Conservation (phyloP, 1,140 invertebrate species). For the Bombus vancouverensis region DNA sequence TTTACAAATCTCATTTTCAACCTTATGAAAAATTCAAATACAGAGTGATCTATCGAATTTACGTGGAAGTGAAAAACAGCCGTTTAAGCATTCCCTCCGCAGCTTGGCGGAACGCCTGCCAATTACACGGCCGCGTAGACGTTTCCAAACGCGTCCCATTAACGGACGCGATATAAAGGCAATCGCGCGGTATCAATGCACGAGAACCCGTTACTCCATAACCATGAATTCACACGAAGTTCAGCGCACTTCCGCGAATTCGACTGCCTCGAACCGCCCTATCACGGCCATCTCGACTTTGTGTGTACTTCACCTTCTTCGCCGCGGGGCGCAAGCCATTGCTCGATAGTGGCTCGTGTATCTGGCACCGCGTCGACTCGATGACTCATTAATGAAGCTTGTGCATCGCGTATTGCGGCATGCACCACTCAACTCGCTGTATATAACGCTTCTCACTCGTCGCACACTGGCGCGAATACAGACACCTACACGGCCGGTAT, state of each 20-base stretch:
- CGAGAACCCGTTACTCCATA: constrained; percentile 20
- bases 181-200: constrained; percentile 19
- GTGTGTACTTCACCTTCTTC: constrained; percentile 19
- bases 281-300: constrained; percentile 11
- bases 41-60: not conserved
- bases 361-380: constrained; percentile 56
- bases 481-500: not conserved
- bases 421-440: constrained; percentile 32
- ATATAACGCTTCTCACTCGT: constrained; percentile 32
- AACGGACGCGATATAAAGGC: not conserved
- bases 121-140: constrained; percentile 1
- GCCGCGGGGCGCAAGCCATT: constrained; percentile 16
- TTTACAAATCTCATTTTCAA: no score
- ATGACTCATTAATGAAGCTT: constrained; percentile 74
- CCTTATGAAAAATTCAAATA: not conserved
- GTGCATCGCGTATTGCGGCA: constrained; percentile 65
- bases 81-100: not conserved
- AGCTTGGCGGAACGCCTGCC: not conserved
- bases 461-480: constrained; percentile 16
- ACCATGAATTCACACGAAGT: constrained; percentile 28
- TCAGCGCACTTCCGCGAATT: constrained; percentile 25
- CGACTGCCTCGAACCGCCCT: constrained; percentile 3
- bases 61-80: not conserved
- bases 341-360: constrained; percentile 59
- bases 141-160: constrained; percentile 17